Conservation (phyloP, 2,888 invertebrate genomes). For the Xestobium rufovillosum region DNA sequence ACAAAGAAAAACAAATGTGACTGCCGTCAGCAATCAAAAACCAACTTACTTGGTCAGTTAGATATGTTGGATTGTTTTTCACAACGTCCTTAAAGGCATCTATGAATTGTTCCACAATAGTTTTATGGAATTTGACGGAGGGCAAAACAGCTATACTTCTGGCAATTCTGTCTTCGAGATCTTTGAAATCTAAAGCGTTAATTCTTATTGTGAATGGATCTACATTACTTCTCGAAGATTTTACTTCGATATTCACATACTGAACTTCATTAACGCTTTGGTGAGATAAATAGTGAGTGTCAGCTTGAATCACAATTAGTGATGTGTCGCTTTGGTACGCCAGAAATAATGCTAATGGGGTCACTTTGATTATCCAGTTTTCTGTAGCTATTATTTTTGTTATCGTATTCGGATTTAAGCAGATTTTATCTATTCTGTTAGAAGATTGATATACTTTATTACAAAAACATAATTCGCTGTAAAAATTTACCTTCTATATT, state of each 20-base stretch:
- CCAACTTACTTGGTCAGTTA: constrained; percentile 47
- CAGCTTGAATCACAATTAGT: constrained; percentile 67
- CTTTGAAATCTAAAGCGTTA: constrained; percentile 70
- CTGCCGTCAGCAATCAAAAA: constrained; percentile 3
- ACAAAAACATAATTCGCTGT: not conserved
- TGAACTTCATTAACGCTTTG: constrained; percentile 66
- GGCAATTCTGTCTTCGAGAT: constrained; percentile 64
- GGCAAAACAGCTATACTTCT: constrained; percentile 60
- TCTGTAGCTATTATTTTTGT: constrained; percentile 69
- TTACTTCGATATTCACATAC: constrained; percentile 73
- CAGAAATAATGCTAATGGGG: constrained; percentile 63
- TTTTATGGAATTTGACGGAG: constrained; percentile 66
- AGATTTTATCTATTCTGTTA: constrained; percentile 65
- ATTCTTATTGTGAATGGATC: constrained; percentile 62
- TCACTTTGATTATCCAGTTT: constrained; percentile 81
- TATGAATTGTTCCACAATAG: constrained; percentile 75
- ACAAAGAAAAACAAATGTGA: constrained; percentile 24
- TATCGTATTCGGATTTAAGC: constrained; percentile 59
- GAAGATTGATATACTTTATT: constrained; percentile 16
- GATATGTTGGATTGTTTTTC: constrained; percentile 58
- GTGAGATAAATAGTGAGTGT: constrained; percentile 62
- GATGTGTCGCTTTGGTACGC: constrained; percentile 74
- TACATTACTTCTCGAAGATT: constrained; percentile 53
- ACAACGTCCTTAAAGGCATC: constrained; percentile 74
- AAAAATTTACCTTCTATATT: constrained; percentile 58